Evolutionary conservation across 2,113 vertebrate species (phyloP).

Genomic region (Cheilinus undulatus): DNA sequence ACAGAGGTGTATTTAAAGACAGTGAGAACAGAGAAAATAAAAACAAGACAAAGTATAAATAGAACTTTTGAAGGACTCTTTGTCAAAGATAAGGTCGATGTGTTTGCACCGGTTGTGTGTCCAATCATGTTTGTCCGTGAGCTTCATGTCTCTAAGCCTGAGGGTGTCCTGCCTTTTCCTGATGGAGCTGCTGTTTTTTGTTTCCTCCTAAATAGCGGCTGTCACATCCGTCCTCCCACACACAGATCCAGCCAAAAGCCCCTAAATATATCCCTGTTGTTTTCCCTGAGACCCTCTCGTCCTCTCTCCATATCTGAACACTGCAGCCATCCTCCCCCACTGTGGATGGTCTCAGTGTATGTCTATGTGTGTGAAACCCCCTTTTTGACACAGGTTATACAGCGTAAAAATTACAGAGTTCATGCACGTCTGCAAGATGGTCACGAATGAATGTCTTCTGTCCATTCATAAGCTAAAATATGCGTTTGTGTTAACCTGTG

Average conservation of each 20-base stretch:
- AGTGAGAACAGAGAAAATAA: constrained; percentile 2
- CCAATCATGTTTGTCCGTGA: constrained; percentile 2
- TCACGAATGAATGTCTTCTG: constrained; percentile 1
- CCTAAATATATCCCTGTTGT: constrained; percentile 47
- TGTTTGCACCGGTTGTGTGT: constrained; percentile 18
- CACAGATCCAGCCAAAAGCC: constrained; percentile 52
- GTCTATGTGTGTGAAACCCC: neutral
- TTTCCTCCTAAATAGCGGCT: constrained; percentile 71
- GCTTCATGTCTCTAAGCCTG: constrained; percentile 32
- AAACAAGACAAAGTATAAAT: constrained; percentile 36
- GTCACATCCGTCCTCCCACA: constrained; percentile 76
- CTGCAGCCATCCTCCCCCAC: constrained; percentile 48
- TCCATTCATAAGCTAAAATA: constrained; percentile 3
- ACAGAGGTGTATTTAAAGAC: constrained; percentile 40
- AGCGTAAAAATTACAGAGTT: constrained; percentile 36
- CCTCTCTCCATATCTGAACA: constrained; percentile 44
- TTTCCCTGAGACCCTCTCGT: constrained; percentile 42
- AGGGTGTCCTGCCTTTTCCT: constrained; percentile 55
- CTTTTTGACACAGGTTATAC: constrained; percentile 12
- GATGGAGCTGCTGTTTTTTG: constrained; percentile 59
- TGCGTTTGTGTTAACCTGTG: constrained; percentile 48
- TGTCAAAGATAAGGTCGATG: constrained; percentile 12
- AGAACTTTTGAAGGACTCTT: constrained; percentile 21
- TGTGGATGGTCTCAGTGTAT: neutral
- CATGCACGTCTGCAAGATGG: constrained; percentile 1